Conservation (phyloP, 2,797 vertebrate species). For the Mus caroli region DNA sequence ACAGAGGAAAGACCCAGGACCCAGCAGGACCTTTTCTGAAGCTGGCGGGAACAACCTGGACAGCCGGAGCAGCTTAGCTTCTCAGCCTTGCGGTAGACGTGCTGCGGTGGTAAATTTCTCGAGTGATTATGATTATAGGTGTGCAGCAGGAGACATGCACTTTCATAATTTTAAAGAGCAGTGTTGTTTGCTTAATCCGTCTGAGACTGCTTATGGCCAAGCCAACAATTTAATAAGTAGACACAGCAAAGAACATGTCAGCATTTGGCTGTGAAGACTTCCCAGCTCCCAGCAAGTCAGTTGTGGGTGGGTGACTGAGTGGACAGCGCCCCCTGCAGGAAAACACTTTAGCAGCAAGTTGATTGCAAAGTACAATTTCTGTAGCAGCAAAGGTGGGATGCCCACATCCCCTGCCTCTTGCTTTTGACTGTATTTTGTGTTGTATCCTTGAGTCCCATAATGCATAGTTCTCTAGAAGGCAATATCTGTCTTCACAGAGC, state of each 20-base stretch:
- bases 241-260: background rate
- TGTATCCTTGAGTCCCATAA: background rate
- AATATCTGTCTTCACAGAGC: background rate
- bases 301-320: background rate
- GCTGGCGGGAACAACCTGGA: background rate
- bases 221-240: background rate
- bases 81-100: background rate
- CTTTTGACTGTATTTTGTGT: background rate
- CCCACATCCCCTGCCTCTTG: background rate
- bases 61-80: background rate
- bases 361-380: background rate
- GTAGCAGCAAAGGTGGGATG: background rate
- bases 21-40: background rate
- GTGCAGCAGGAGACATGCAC: background rate
- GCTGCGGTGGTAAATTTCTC: background rate
- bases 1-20: background rate
- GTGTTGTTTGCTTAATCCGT: background rate
- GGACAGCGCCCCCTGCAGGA: conserved; percentile 3
- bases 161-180: background rate
- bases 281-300: background rate
- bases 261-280: background rate
- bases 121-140: conserved; percentile 7
- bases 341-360: background rate
- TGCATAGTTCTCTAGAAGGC: background rate
- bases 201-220: background rate